Base-by-base conservation (phyloP, 2,113 vertebrate genomes). In the Fregetta grallaria region DNA sequence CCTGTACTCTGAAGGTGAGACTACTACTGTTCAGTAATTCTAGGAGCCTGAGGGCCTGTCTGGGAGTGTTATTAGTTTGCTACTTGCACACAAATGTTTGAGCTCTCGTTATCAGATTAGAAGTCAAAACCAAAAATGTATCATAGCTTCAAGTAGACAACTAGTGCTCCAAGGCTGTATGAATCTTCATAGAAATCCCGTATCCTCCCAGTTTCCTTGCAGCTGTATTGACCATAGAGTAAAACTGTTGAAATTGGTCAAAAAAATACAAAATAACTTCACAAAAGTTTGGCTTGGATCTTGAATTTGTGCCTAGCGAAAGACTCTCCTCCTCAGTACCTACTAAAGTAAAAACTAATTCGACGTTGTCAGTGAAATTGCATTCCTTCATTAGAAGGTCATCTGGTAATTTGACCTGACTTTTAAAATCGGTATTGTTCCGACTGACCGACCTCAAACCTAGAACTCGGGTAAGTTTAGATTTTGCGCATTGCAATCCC, bases 31-130 rank as follows among this genome's bases (percentile, higher is more conserved):
- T 71, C 47, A 79, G 96, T 97, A 97, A 97, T 52, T 88, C 94
- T 91, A 97, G 95, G 90, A 95, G 92, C 89, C 67, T 11, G 7
- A 85, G 74, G 53, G 84, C 89, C 96, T 95, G 96, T 95, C 94
- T 97, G 91, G 97, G 53, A 86, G 80, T 38, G 91, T 95, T 94
- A 58, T 18, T 91, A 21, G 91, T 92, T 95, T 93, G 89, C 89
- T 68, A 10, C 92, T 81, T 87, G 62, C 84, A 52, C 77, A 79
- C 66, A 68, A 50, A 70, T 62, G 87, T 70, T 83, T 70, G 86
- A 94, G 95, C 58, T 68, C 32, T 73, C 0, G 2, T 47, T 68
- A 5, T 83, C 52, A 19, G 89, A 38, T 87, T 44, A 83, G 40
- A 74, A 92, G 72, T 55, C 52, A 88, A 86, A 50, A 13, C 26